Percentiles rank a stretch among this genome's conserved stretches.
Evolutionary conservation across 2,113 vertebrate genomes (phyloP).

Genomic region (Loxodonta africana): DNA sequence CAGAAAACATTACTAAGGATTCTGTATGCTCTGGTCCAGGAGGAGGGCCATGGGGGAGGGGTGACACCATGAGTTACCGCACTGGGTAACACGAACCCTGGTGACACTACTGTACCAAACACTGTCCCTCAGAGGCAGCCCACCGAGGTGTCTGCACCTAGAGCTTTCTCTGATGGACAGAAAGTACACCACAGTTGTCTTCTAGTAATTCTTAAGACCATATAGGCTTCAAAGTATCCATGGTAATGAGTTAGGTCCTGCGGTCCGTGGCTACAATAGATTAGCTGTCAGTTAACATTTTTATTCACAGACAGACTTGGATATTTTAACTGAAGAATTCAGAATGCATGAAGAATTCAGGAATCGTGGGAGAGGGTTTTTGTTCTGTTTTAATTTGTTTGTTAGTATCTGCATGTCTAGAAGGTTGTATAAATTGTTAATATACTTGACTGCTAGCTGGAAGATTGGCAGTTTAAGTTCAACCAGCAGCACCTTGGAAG

Average conservation of each 20-base stretch:
- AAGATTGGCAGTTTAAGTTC: neutral
- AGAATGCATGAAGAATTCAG: neutral
- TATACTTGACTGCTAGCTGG: too few relatives aligned
- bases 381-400: neutral
- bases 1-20: too few relatives aligned
- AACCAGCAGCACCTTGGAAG: neutral
- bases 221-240: neutral
- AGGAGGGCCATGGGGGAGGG: too few relatives aligned
- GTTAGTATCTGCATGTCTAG: neutral
- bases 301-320: neutral
- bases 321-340: slow-evolving; percentile 1
- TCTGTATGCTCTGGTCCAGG: too few relatives aligned
- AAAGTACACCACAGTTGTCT: neutral
- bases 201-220: neutral
- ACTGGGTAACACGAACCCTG: too few relatives aligned
- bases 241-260: neutral
- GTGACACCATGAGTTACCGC: too few relatives aligned
- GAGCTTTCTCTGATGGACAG: neutral
- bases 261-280: neutral
- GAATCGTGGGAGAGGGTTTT: neutral
- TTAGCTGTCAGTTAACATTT: neutral
- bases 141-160: neutral
- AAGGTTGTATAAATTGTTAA: neutral
- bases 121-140: neutral
- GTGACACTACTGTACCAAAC: neutral